Evolutionary conservation across 2,888 invertebrate species (phyloP), one percentile per base, ranked within the genome.

Genomic region (Leucophora obtusa): DNA sequence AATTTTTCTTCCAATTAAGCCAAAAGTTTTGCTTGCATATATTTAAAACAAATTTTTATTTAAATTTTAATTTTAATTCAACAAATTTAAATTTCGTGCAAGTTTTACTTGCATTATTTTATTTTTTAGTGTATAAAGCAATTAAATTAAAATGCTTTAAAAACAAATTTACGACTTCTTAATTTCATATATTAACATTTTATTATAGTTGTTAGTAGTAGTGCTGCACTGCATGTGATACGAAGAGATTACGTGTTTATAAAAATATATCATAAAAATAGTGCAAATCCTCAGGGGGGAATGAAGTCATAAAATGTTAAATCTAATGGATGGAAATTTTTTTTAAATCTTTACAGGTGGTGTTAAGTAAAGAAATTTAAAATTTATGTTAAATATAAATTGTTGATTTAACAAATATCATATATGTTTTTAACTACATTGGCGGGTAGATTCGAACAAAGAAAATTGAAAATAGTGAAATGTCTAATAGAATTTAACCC

Each of bases 171-270:
- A 87, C 86, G 85, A 83, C 85, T 84, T 84, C 86, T 88, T 87
- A 85, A 87, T 87, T 87, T 86, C 85, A 84, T 86, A 85, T 86
- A 88, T 87, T 86, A 88, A 86, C 84, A 84, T 84, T 87, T 88
- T 85, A 86, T 84, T 82, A 63, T 43, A 21, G 33, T 24, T 65
- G 11, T 54, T 68, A 47, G 62, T 28, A 28, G 28, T 28, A 43
- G 38, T 15, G n/a, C n/a, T n/a, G 15, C 24, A 51, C 17, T 62
- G 68, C 74, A 38, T 33, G 21, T 65, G 50, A 10, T 33, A 24
- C 14, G 24, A 21, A 68, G 11, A 50, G 15, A 80, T 75, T 35
- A 62, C 21, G 15, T 56, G 35, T 56, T 68, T 51, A 11, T 60
- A 35, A 56, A 38, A 47, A 47, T 2, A 18, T 35, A 59, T 35